Base-by-base conservation (phyloP, 2,888 invertebrate genomes). In the Gonocerus acuteangulatus region DNA sequence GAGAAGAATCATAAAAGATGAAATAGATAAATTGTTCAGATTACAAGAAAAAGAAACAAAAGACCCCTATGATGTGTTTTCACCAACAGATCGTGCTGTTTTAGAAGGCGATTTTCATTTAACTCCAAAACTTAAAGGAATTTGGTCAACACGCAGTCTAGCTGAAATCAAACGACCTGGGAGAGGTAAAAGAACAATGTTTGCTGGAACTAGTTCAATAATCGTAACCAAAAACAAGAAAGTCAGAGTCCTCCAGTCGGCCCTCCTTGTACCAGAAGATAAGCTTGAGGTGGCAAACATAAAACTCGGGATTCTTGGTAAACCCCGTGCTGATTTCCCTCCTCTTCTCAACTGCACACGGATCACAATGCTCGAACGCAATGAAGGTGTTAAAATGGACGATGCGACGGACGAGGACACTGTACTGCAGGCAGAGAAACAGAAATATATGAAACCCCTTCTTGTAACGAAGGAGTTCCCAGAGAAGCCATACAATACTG, bases 41-140 rank as follows among this genome's bases (percentile, higher is more conserved):
- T 22, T 44, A n/a, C 34, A 18, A 6, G 15, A 18, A 2, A 42
- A n/a, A 1, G 47, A 27, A 1, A 19, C n/a, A 9, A 15, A 27
- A 11, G 44, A 47, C 23, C 39, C 21, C 27, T 34, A 36, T 47
- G 13, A 44, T 27, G 44, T 42, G 18, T 19, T 57, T 19, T 19
- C 18, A 27, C n/a, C 13, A 19, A 42, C 23, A 18, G 57, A 57
- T 1, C 44, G 57, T 16, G 23, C 44, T 23, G 32, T 57, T 47
- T 34, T 57, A 18, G 57, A 57, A 57, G 57, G 57, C 11, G 23
- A 57, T n/a, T 57, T 57, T 34, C 27, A 9, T 21, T 27, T 27
- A 9, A 27, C 27, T 9, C 23, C 11, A 23, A 42, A 42, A 19
- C 22, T 23, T 18, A 23, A 45, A 2, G 42, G 45, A 27, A 4